A percentile compares a stretch with the other conserved stretches of the same genome.
phyloP scores from a whole-genome alignment of 2,888 invertebrate species.

The Arrhopalites spinosus region DNA sequence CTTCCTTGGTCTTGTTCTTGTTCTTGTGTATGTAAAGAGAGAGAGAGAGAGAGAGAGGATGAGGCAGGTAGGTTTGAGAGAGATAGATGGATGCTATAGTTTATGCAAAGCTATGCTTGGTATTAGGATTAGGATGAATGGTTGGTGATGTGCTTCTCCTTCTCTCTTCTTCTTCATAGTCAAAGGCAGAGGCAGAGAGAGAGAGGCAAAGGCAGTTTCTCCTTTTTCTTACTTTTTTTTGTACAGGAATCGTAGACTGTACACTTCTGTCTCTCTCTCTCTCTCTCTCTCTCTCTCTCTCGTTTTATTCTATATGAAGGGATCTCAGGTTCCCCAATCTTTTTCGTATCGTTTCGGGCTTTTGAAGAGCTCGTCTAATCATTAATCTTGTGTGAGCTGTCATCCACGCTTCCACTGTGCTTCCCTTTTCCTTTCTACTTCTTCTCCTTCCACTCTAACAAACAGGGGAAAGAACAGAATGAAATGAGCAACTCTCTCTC shows the following conservation, averaged over 20 bases:
- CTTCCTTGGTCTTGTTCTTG: background rate
- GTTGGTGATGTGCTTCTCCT: constrained; percentile 9
- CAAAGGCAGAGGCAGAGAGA: background rate
- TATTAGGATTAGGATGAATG: constrained; percentile 36
- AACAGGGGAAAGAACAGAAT: background rate
- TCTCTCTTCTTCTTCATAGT: constrained; percentile 1
- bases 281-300: background rate
- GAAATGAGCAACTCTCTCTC: constrained; percentile 3
- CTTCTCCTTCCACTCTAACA: constrained; percentile 9
- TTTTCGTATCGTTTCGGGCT: constrained; percentile 45
- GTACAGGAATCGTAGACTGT: no score
- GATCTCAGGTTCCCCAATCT: constrained; percentile 43
- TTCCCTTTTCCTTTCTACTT: constrained; percentile 24
- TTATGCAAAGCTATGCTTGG: constrained; percentile 33
- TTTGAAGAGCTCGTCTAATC: constrained; percentile 47
- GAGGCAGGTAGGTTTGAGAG: background rate
- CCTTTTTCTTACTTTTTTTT: no score
- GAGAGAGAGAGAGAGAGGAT: background rate
- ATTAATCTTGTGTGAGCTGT: constrained; percentile 55
- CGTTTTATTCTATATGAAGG: constrained; percentile 8
- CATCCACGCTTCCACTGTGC: constrained; percentile 49
- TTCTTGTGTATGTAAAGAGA: background rate
- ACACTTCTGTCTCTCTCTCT: background rate
- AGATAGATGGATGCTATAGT: constrained; percentile 32
- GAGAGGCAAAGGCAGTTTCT: background rate